phyloP scores from a whole-genome alignment of 2,113 vertebrate genomes.

The Gymnobelideus leadbeateri region DNA sequence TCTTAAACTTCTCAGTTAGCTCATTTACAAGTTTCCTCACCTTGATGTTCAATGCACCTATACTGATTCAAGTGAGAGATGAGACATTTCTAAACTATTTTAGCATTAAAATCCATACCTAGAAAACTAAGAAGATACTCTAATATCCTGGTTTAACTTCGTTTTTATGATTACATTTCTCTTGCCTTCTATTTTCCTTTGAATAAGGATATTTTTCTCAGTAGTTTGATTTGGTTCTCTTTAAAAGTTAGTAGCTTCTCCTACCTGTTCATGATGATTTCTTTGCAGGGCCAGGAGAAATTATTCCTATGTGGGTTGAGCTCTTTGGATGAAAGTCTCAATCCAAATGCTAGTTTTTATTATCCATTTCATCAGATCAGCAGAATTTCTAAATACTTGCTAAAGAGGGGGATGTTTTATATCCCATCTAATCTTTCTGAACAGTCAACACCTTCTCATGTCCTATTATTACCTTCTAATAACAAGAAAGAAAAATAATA shows the following conservation, averaged over 20 bases:
- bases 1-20: background rate
- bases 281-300: background rate
- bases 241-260: conserved; percentile 28
- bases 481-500: conserved; percentile 65
- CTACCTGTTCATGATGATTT: background rate
- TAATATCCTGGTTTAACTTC: background rate
- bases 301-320: background rate
- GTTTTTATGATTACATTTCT: conserved; percentile 11
- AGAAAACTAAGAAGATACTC: conserved; percentile 18
- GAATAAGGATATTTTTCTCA: background rate
- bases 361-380: conserved; percentile 59
- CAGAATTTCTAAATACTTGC: conserved; percentile 48
- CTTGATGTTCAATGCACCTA: background rate
- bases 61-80: background rate
- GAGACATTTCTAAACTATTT: background rate
- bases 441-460: conserved; percentile 52
- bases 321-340: conserved; percentile 50
- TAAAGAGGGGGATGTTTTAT: conserved; percentile 53
- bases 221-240: background rate
- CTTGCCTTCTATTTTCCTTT: background rate
- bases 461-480: conserved; percentile 64
- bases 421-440: conserved; percentile 42
- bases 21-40: background rate
- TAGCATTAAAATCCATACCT: background rate
- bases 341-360: conserved; percentile 55